phyloP scores from a whole-genome alignment of 2,113 vertebrate genomes.

The Rhizomys pruinosus region DNA sequence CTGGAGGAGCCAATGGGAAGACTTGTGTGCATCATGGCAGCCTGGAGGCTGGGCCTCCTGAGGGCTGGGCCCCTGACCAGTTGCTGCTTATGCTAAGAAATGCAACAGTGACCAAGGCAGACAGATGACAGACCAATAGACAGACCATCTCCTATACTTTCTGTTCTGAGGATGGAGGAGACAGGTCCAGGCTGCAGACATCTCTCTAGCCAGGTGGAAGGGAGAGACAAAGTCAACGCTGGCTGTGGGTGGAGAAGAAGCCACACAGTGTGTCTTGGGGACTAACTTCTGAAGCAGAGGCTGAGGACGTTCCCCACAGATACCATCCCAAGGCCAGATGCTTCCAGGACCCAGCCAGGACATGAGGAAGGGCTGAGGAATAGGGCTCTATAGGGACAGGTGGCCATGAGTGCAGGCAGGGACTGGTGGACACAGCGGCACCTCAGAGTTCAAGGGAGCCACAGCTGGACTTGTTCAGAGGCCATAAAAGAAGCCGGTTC shows the following conservation, averaged over 20 bases:
- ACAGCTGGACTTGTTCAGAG: not conserved
- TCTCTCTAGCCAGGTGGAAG: not conserved
- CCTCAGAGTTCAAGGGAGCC: not conserved
- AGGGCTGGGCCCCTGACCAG: not conserved
- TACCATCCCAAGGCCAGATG: fast-evolving
- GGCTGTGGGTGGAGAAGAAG: too few species aligned
- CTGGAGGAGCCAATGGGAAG: not conserved
- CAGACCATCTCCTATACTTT: not conserved
- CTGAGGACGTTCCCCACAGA: not conserved
- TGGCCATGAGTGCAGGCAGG: not conserved
- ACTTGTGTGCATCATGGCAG: not conserved
- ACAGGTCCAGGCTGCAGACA: not conserved
- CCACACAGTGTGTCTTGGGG: not conserved
- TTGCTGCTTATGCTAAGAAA: not conserved
- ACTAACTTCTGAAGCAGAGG: not conserved
- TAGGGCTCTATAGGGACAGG: too few species aligned
- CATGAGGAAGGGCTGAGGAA: not conserved
- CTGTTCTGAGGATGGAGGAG: not conserved
- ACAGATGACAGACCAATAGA: too few species aligned
- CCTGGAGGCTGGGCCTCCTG: not conserved
- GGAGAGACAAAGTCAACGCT: not conserved
- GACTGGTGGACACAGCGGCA: not conserved
- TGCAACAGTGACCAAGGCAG: not conserved
- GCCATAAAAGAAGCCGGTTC: not conserved
- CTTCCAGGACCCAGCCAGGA: not conserved